phyloP scores from a whole-genome alignment of 1,140 invertebrate species.

The Diabrotica undecimpunctata region DNA sequence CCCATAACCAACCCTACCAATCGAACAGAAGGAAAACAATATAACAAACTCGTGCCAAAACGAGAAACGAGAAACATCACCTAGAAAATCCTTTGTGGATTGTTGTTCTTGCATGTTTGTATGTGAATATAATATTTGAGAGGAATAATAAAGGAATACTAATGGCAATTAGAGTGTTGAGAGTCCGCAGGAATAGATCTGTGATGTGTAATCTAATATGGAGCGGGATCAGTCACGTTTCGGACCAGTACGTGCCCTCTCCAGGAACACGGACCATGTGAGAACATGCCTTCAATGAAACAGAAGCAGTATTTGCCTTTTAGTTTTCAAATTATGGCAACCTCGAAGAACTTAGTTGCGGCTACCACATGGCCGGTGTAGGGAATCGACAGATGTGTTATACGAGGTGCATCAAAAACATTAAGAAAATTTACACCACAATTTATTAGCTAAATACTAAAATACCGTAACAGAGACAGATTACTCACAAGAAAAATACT shows the following conservation, averaged over 20 bases:
- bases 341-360: neutral
- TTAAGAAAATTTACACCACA: too few species aligned
- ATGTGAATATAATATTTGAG: slow-evolving; percentile 5
- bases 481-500: too few species aligned
- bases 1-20: too few species aligned
- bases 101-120: slow-evolving; percentile 4
- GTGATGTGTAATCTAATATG: slow-evolving; percentile 44
- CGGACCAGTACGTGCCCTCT: slow-evolving; percentile 42
- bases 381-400: slow-evolving; percentile 15
- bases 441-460: too few species aligned
- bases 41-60: neutral
- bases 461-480: too few species aligned
- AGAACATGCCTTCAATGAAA: slow-evolving; percentile 30
- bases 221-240: slow-evolving; percentile 43
- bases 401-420: too few species aligned
- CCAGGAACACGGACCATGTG: slow-evolving; percentile 39
- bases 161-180: slow-evolving; percentile 38
- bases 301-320: slow-evolving; percentile 38
- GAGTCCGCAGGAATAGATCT: slow-evolving; percentile 34
- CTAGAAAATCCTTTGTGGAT: slow-evolving; percentile 2
- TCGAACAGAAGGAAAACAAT: too few species aligned
- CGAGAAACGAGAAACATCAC: neutral
- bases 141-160: slow-evolving; percentile 33
- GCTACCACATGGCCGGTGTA: slow-evolving; percentile 11
- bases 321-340: slow-evolving; percentile 23